Percentiles rank a stretch among this genome's conserved stretches.
Evolutionary conservation across 2,797 vertebrate species (phyloP).

Genomic region (Centroberyx gerrardi): DNA sequence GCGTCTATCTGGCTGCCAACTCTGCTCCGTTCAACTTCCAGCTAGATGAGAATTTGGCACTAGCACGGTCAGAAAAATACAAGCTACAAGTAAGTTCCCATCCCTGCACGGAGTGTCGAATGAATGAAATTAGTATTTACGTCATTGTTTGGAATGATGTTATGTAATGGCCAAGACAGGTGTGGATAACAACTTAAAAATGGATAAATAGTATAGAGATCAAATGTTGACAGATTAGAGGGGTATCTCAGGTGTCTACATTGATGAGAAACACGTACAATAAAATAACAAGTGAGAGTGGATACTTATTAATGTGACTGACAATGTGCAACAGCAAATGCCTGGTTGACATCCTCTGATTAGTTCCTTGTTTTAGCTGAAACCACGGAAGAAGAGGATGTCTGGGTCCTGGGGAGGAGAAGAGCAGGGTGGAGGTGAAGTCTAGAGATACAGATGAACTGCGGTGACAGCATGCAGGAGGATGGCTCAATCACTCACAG

Average conservation of each 20-base stretch:
- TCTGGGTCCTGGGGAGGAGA: slow-evolving; percentile 83
- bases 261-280: slow-evolving; percentile 12
- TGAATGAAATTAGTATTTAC: slow-evolving; percentile 7
- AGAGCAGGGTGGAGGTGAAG: slow-evolving; percentile 73
- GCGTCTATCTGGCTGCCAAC: neutral
- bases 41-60: neutral
- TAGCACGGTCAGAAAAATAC: neutral
- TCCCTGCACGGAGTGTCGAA: neutral
- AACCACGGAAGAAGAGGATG: slow-evolving; percentile 88
- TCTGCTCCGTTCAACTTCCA: neutral
- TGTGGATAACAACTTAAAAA: slow-evolving; percentile 20
- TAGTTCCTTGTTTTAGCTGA: slow-evolving; percentile 83
- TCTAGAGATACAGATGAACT: slow-evolving; percentile 44
- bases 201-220: slow-evolving; percentile 8
- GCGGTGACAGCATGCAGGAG: slow-evolving; percentile 60
- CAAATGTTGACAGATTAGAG: neutral
- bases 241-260: neutral
- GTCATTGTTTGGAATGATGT: slow-evolving; percentile 36
- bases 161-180: slow-evolving; percentile 2
- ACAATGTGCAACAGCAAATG: slow-evolving; percentile 29
- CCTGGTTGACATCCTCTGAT: slow-evolving; percentile 52
- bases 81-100: neutral
- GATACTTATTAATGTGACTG: slow-evolving; percentile 12
- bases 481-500: slow-evolving; percentile 38
- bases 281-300: slow-evolving; percentile 8